Conservation (phyloP, 2,113 vertebrate genomes). For the Lampris incognitus region DNA sequence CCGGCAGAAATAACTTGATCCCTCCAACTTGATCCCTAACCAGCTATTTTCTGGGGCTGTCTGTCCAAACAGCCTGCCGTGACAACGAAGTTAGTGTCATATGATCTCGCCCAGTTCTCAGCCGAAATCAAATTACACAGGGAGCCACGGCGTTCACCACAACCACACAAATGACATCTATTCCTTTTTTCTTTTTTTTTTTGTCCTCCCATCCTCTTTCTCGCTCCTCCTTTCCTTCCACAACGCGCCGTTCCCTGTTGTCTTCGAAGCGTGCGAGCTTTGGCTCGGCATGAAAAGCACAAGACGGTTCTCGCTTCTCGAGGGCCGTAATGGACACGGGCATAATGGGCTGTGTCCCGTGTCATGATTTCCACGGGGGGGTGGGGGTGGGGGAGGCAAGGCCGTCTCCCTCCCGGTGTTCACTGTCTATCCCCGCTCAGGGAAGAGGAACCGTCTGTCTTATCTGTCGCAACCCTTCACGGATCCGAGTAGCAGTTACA, state of each 20-base stretch:
- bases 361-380: background rate
- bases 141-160: background rate
- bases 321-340: background rate
- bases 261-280: background rate
- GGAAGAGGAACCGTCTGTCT: conserved; percentile 47
- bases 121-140: conserved; percentile 40
- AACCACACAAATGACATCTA: conserved; percentile 23
- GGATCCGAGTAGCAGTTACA: conserved; percentile 40
- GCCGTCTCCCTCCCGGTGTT: background rate
- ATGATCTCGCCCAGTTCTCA: conserved; percentile 22
- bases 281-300: background rate
- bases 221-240: conserved; percentile 2
- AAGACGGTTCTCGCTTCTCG: background rate
- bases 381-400: background rate
- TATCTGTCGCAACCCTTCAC: conserved; percentile 40
- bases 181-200: conserved; percentile 9
- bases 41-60: conserved; percentile 4
- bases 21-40: background rate
- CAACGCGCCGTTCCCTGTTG: background rate
- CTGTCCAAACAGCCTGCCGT: conserved; percentile 5
- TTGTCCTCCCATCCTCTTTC: background rate
- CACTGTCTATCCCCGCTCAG: background rate
- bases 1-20: conserved; percentile 4
- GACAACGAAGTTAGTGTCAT: conserved; percentile 37
- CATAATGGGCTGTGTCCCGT: background rate